These are phyloP conservation scores for Gyps fulvus DNA, from an alignment of 2,113 vertebrate species.

Conservation along the genomic window DNA sequence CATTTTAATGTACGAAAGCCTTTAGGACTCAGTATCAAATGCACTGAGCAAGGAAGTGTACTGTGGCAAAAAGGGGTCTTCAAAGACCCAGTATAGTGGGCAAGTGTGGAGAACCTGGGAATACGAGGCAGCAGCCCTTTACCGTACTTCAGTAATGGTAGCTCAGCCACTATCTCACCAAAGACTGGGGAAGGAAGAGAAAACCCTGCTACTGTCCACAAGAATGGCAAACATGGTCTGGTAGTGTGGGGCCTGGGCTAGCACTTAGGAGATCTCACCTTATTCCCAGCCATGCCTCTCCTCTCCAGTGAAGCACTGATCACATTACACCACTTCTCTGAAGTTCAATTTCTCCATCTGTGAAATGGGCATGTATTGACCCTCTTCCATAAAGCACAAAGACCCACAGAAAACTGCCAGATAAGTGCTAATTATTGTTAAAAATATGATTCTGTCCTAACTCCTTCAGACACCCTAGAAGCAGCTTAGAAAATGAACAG, in stretches of 20 bases:
- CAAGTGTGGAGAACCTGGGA: neutral
- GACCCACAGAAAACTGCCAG: constrained; percentile 3
- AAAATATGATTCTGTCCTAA: constrained; percentile 3
- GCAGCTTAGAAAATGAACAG: constrained; percentile 9
- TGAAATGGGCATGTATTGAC: neutral
- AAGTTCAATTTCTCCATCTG: neutral
- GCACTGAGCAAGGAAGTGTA: neutral
- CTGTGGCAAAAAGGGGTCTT: neutral
- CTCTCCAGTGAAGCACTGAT: neutral
- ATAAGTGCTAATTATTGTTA: constrained; percentile 33
- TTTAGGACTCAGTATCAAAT: neutral
- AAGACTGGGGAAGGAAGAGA: neutral
- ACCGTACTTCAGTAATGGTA: fast-evolving
- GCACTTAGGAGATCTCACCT: neutral
- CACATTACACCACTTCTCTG: neutral
- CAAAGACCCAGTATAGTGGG: neutral
- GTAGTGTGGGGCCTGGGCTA: neutral
- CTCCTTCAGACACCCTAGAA: neutral
- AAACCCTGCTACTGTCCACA: neutral
- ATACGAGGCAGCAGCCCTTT: neutral
- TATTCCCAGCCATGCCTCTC: neutral
- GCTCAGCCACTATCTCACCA: neutral
- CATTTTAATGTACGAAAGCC: neutral
- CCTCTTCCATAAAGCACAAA: neutral
- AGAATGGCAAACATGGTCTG: neutral